Conservation (phyloP, 2,797 vertebrate genomes). For the Acropternis orthonyx region DNA sequence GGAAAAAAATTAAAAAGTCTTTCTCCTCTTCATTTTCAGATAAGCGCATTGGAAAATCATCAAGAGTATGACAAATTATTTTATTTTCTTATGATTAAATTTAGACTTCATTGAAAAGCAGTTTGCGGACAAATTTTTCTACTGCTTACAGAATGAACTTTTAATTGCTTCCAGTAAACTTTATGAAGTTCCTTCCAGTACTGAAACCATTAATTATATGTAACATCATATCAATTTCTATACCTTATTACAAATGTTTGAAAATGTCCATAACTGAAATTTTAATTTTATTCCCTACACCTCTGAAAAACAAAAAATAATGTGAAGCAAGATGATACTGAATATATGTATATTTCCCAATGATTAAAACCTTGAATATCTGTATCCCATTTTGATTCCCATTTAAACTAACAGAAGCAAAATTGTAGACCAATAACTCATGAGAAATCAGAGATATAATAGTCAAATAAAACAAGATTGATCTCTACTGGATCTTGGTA, state of each 20-base stretch:
- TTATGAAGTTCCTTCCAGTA: background rate
- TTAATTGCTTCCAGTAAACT: background rate
- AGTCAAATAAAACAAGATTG: background rate
- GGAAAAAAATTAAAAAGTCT: background rate
- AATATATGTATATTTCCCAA: background rate
- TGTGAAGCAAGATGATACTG: background rate
- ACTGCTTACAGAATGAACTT: background rate
- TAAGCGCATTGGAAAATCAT: background rate
- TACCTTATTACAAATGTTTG: background rate
- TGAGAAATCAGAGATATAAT: background rate
- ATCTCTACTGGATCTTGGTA: background rate
- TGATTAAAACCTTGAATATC: background rate
- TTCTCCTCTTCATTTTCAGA: background rate
- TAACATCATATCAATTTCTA: background rate
- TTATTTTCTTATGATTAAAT: background rate
- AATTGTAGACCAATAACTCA: background rate
- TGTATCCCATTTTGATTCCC: background rate
- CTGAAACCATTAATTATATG: background rate
- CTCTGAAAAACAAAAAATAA: background rate
- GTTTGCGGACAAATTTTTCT: background rate
- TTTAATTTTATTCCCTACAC: background rate
- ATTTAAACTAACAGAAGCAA: background rate
- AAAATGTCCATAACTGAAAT: background rate
- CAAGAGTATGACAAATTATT: background rate
- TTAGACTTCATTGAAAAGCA: background rate